Percentiles rank a stretch among this genome's conserved stretches.
Evolutionary conservation across 2,113 vertebrate species (phyloP).

Genomic region (Carassius carassius): DNA sequence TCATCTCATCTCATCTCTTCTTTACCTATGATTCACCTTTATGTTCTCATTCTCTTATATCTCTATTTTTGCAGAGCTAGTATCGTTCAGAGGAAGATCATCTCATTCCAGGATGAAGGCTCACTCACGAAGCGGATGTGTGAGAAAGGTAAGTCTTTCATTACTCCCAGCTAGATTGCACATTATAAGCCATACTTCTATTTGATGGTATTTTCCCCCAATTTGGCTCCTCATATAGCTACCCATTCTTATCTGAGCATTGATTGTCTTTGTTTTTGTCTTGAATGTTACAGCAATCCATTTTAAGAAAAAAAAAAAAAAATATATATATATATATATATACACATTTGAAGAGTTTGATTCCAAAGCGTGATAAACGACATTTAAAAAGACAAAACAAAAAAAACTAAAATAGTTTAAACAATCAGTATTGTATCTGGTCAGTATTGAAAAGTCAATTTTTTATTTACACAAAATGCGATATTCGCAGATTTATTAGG

Average conservation of each 20-base stretch:
- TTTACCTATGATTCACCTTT: no score
- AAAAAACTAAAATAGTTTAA: no score
- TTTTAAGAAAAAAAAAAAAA: no score
- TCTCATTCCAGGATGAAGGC: conserved; percentile 98
- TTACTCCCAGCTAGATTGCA: conserved; percentile 36
- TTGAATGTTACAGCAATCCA: conserved; percentile 39
- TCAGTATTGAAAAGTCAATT: no score
- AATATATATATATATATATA: no score
- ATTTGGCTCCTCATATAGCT: conserved; percentile 13
- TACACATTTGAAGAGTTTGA: no score
- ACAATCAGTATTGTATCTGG: no score
- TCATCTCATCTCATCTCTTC: no score
- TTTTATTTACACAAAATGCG: no score
- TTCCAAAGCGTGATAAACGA: no score
- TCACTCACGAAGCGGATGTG: conserved; percentile 93
- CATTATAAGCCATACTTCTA: neutral
- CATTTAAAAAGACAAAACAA: no score
- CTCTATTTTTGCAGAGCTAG: conserved; percentile 80
- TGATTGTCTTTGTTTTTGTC: conserved; percentile 1
- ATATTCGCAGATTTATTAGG: no score
- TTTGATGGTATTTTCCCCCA: conserved; percentile 23
- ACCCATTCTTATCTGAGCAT: neutral
- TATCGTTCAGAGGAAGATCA: conserved; percentile 96
- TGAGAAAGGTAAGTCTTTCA: conserved; percentile 86
- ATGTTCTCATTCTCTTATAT: neutral